phyloP scores from a whole-genome alignment of 2,797 vertebrate genomes.

The Protosalanx chinensis region DNA sequence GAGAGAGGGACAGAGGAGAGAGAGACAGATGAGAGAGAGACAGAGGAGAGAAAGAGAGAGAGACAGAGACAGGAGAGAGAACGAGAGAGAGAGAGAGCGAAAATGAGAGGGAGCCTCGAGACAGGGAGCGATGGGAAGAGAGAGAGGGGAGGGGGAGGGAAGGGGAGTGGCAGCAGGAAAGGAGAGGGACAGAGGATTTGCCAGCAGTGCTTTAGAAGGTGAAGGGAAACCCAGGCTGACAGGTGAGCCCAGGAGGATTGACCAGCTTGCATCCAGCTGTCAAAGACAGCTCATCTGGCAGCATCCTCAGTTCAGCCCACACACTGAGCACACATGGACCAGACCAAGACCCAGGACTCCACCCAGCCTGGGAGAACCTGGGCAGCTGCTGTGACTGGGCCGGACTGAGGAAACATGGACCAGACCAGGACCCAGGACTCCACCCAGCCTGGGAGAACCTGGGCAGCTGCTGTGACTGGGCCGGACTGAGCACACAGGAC shows the following conservation, averaged over 20 bases:
- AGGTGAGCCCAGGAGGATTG: slow-evolving; percentile 77
- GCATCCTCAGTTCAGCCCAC: slow-evolving; percentile 45
- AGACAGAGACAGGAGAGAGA: slow-evolving; percentile 14
- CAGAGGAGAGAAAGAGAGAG: slow-evolving; percentile 41
- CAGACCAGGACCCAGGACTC: slow-evolving; percentile 42
- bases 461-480: no score
- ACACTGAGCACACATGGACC: slow-evolving; percentile 61
- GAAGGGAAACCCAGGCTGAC: slow-evolving; percentile 71
- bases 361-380: no score
- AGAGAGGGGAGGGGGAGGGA: slow-evolving; percentile 18
- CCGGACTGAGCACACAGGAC: no score
- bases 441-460: no score
- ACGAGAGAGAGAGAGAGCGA: slow-evolving; percentile 7
- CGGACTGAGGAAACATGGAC: slow-evolving; percentile 52
- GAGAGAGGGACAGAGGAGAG: slow-evolving; percentile 16
- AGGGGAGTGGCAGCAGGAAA: slow-evolving; percentile 50
- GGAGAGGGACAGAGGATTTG: slow-evolving; percentile 62
- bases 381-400: no score
- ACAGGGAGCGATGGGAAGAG: slow-evolving; percentile 11
- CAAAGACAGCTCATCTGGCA: slow-evolving; percentile 71
- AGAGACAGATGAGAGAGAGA: slow-evolving; percentile 27
- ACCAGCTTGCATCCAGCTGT: slow-evolving; percentile 74
- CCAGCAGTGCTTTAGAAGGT: slow-evolving; percentile 68
- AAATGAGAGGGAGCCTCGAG: background rate
- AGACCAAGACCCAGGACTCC: slow-evolving; percentile 38